Conservation (phyloP, 2,113 vertebrate genomes). For the Eleginops maclovinus region DNA sequence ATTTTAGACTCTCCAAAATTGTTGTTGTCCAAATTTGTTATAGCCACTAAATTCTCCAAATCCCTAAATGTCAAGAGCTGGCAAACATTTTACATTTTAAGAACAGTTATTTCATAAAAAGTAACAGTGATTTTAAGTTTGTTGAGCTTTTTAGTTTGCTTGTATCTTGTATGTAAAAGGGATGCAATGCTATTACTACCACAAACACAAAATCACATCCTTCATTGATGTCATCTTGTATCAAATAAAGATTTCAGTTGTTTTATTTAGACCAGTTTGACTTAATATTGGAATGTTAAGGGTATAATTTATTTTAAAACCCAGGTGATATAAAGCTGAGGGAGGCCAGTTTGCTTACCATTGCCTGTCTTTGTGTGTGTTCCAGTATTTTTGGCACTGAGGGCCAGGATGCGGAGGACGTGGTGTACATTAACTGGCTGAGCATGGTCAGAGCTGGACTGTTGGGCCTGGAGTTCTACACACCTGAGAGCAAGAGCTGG, state of each 20-base stretch:
- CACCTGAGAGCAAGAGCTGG: constrained; percentile 89
- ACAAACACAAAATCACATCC: too few species aligned
- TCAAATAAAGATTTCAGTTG: too few species aligned
- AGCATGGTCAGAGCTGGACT: constrained; percentile 92
- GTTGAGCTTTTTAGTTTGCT: too few species aligned
- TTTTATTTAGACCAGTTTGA: too few species aligned
- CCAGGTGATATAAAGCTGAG: neutral
- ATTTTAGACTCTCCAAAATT: too few species aligned
- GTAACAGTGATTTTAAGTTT: neutral
- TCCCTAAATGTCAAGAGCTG: too few species aligned
- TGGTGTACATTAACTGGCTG: constrained; percentile 92
- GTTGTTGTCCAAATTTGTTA: neutral
- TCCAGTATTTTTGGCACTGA: constrained; percentile 91
- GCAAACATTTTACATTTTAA: neutral
- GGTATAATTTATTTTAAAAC: too few species aligned
- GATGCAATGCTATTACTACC: neutral
- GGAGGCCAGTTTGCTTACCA: neutral
- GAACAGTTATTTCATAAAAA: neutral
- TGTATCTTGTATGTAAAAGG: too few species aligned
- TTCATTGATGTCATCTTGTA: neutral
- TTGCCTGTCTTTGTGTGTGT: constrained; percentile 1
- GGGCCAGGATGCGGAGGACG: constrained; percentile 86
- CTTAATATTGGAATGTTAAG: too few species aligned
- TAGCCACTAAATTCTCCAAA: neutral
- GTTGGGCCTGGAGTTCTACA: constrained; percentile 91